Percentiles rank a stretch among this genome's conserved stretches.
Conservation (phyloP, 2,888 invertebrate species). For the Megamerina dolium region DNA sequence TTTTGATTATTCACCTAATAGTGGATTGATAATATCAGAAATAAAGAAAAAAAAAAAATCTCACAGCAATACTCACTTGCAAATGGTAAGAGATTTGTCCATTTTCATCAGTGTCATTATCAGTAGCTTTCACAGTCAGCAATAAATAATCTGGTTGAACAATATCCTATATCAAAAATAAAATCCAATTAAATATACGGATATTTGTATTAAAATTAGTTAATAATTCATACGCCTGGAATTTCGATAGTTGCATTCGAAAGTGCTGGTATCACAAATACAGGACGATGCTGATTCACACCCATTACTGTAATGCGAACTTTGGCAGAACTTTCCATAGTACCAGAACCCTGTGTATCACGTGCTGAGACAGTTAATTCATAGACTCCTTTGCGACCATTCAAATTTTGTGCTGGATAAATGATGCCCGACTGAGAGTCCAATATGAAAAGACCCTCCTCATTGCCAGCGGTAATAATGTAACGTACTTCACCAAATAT, state of each 20-base stretch:
- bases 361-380: slow-evolving; percentile 66
- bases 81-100: slow-evolving; percentile 79
- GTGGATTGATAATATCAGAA: not conserved
- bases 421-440: slow-evolving; percentile 74
- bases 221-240: slow-evolving; percentile 60
- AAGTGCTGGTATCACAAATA: slow-evolving; percentile 69
- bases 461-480: slow-evolving; percentile 63
- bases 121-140: slow-evolving; percentile 74
- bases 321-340: slow-evolving; percentile 60
- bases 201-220: slow-evolving; percentile 1
- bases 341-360: slow-evolving; percentile 65
- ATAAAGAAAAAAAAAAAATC: not conserved
- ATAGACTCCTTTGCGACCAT: slow-evolving; percentile 56
- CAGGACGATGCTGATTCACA: slow-evolving; percentile 77
- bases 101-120: slow-evolving; percentile 76
- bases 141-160: slow-evolving; percentile 70
- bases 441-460: slow-evolving; percentile 64
- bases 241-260: slow-evolving; percentile 73
- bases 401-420: slow-evolving; percentile 67
- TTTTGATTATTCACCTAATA: slow-evolving; percentile 55
- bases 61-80: slow-evolving; percentile 56
- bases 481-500: slow-evolving; percentile 72
- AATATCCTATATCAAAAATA: slow-evolving; percentile 55
- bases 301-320: slow-evolving; percentile 71
- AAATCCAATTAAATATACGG: not conserved